phyloP scores from a whole-genome alignment of 2,113 vertebrate genomes.

The Ascaphus truei region DNA sequence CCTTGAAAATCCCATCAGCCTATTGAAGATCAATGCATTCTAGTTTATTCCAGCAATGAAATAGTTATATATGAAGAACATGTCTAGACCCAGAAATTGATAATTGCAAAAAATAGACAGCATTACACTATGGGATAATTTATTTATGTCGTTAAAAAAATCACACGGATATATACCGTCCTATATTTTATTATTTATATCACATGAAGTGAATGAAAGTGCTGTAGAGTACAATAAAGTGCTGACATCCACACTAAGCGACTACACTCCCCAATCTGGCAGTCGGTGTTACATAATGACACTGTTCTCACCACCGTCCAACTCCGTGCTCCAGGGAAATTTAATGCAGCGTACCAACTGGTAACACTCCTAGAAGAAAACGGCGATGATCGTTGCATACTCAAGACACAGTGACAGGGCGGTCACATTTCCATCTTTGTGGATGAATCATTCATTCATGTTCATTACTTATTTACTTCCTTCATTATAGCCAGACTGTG shows the following conservation, averaged over 20 bases:
- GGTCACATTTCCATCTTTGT: neutral
- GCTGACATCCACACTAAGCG: neutral
- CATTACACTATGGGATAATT: no score
- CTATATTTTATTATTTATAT: no score
- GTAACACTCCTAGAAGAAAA: neutral
- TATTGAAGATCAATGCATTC: no score
- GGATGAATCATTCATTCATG: neutral
- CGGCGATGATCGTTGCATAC: no score
- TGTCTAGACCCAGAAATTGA: no score
- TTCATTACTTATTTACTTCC: neutral
- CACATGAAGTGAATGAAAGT: no score
- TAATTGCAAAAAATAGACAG: no score
- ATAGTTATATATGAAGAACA: no score
- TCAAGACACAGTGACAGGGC: neutral
- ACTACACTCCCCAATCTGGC: neutral
- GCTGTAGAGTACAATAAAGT: neutral
- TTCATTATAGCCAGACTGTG: neutral
- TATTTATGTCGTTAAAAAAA: no score
- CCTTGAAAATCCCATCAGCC: no score
- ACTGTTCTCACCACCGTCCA: neutral
- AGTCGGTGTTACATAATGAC: neutral
- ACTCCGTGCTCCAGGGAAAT: neutral
- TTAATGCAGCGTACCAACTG: neutral
- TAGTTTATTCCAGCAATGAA: no score
- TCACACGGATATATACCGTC: no score